Percentiles rank a stretch among this genome's conserved stretches.
Evolutionary conservation across 2,797 vertebrate genomes (phyloP).

Genomic region (Darevskia mixta): DNA sequence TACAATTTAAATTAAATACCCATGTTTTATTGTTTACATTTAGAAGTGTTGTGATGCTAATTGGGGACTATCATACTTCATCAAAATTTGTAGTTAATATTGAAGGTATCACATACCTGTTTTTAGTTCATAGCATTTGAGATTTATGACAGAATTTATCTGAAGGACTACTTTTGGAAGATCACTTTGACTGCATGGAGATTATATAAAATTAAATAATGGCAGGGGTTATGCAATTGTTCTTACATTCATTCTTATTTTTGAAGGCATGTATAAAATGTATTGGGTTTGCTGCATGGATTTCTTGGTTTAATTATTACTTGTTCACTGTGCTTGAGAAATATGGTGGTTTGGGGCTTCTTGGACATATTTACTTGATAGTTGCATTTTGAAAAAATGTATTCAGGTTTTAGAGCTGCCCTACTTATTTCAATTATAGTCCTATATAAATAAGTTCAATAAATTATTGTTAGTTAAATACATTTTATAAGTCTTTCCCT

Average conservation of each 20-base stretch:
- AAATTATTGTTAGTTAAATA: background rate
- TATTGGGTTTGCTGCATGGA: background rate
- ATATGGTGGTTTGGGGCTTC: background rate
- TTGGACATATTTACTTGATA: background rate
- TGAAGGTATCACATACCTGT: background rate
- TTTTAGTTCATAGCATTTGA: background rate
- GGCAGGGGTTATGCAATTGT: background rate
- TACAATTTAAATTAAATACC: background rate
- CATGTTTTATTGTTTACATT: background rate
- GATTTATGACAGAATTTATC: background rate
- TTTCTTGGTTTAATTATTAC: background rate
- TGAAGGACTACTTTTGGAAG: background rate
- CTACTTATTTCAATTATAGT: background rate
- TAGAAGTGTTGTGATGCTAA: background rate
- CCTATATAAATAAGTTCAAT: background rate
- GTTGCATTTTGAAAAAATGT: background rate
- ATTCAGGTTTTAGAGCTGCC: background rate
- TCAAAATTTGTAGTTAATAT: background rate
- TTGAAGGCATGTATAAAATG: background rate
- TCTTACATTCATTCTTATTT: background rate
- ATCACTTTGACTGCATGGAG: background rate
- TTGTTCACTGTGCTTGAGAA: background rate
- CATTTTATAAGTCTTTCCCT: background rate
- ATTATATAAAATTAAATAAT: background rate
- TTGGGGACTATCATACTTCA: background rate